Conservation (phyloP, 2,797 vertebrate species). For the Ciconia nigra region DNA sequence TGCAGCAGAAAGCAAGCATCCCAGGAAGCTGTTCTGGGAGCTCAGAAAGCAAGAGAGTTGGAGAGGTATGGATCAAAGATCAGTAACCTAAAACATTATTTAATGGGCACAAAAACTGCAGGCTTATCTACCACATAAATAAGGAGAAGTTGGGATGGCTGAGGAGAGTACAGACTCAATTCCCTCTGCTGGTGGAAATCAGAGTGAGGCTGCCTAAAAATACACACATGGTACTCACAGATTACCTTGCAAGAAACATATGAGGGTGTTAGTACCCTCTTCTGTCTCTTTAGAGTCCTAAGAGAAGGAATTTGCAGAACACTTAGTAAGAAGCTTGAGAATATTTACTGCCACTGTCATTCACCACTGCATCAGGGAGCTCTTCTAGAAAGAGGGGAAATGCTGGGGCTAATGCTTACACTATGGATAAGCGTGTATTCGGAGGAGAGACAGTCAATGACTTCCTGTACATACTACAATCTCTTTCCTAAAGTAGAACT, state of each 20-base stretch:
- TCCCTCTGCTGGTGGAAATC: background rate
- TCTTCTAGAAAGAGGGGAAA: background rate
- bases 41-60: background rate
- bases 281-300: background rate
- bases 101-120: background rate
- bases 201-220: background rate
- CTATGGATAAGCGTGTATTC: rapidly evolving
- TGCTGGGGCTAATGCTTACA: background rate
- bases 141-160: background rate
- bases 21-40: background rate
- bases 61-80: background rate
- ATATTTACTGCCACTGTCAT: background rate
- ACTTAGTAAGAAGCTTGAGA: background rate
- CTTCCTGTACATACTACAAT: background rate
- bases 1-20: background rate
- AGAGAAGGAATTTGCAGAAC: background rate
- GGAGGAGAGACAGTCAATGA: background rate
- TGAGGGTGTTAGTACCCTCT: background rate
- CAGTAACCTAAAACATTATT: background rate
- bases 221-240: background rate
- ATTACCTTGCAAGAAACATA: background rate
- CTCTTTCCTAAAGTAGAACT: background rate
- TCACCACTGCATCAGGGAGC: background rate
- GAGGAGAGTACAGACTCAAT: background rate
- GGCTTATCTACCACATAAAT: background rate